Evolutionary conservation across 2,797 vertebrate species (phyloP).

Genomic region (Aldrovandia affinis): DNA sequence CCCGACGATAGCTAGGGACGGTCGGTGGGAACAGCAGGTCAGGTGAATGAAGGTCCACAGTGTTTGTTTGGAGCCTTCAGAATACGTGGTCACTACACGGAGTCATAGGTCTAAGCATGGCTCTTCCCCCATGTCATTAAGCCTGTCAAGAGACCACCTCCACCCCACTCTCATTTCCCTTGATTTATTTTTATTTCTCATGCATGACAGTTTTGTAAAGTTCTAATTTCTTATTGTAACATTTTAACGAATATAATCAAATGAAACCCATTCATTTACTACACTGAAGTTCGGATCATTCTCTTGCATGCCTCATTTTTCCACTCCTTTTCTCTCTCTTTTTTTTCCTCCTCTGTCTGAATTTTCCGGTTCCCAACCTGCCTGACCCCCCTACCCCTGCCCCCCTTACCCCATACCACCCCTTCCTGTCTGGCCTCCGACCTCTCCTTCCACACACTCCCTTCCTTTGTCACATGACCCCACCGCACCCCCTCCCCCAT

Average conservation of each 20-base stretch:
- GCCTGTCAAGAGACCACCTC: not conserved
- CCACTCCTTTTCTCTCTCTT: slow-evolving; percentile 49
- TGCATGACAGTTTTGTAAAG: not conserved
- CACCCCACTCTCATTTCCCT: not conserved
- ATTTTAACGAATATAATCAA: not conserved
- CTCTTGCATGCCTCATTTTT: slow-evolving; percentile 39
- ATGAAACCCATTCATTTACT: slow-evolving; percentile 3
- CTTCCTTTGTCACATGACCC: slow-evolving; percentile 50
- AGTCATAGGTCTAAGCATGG: not conserved
- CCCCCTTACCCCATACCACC: slow-evolving; percentile 26
- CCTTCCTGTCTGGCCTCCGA: slow-evolving; percentile 51
- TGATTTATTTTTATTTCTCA: not conserved
- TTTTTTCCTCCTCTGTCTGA: slow-evolving; percentile 49
- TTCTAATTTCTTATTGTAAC: not conserved
- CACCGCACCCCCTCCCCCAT: slow-evolving; percentile 54
- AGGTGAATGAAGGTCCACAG: not conserved
- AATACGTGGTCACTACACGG: not conserved
- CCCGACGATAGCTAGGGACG: not conserved
- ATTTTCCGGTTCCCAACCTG: slow-evolving; percentile 21
- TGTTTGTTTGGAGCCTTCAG: not conserved
- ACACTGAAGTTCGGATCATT: not conserved
- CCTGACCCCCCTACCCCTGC: slow-evolving; percentile 28
- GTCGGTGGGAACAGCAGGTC: not conserved
- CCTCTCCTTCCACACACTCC: slow-evolving; percentile 49
- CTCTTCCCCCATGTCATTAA: not conserved